Evolutionary conservation across 2,113 vertebrate species (phyloP).

Genomic region (Aphyosemion australe): DNA sequence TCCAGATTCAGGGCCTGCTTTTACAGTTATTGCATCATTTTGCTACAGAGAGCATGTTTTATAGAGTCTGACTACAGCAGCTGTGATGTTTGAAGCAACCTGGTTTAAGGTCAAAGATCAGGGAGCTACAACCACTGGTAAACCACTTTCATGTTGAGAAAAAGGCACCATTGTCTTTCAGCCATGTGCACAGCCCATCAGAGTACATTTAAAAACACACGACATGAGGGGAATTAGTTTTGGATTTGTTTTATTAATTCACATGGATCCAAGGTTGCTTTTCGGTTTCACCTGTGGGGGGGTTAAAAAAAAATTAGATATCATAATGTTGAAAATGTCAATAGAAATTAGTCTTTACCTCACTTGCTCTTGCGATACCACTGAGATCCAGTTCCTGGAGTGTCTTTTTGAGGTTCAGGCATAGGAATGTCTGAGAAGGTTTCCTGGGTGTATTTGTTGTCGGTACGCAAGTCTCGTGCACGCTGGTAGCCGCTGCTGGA

Average conservation of each 20-base stretch:
- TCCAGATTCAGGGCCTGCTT: no score
- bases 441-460: not conserved
- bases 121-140: constrained; percentile 3
- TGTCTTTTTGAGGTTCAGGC: rapidly evolving
- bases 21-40: no score
- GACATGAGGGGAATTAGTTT: no score
- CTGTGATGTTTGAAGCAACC: constrained; percentile 17
- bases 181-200: no score
- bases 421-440: not conserved
- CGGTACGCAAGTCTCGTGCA: not conserved
- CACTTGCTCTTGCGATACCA: not conserved
- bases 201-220: no score
- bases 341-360: not conserved
- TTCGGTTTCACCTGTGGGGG: not conserved
- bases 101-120: constrained; percentile 25
- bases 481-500: not conserved
- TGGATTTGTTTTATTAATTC: no score
- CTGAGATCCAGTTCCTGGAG: not conserved
- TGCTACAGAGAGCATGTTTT: no score
- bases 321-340: no score
- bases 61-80: not conserved
- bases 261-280: no score
- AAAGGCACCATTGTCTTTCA: not conserved
- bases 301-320: no score
- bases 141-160: constrained; percentile 19